These are phyloP conservation scores for Pteropus alecto DNA, from an alignment of 2,113 vertebrate species.

Conservation along the genomic window DNA sequence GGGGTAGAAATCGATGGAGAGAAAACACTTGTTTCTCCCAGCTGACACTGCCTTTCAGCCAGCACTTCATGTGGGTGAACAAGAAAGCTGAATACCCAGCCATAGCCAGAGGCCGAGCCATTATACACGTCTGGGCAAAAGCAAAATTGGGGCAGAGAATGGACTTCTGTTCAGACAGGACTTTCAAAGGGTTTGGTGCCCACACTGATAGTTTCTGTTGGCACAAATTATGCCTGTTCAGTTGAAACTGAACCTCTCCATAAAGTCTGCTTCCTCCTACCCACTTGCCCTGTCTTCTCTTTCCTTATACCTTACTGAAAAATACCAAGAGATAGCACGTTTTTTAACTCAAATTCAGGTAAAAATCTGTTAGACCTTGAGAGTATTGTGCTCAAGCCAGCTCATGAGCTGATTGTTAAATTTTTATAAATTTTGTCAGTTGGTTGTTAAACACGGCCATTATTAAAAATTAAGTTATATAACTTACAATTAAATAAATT, in stretches of 20 bases:
- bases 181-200: constrained; percentile 62
- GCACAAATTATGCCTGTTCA: constrained; percentile 40
- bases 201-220: constrained; percentile 68
- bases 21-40: background rate
- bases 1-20: too few species aligned
- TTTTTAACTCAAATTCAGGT: background rate
- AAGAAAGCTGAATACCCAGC: background rate
- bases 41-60: background rate
- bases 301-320: background rate
- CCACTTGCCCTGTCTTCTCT: background rate
- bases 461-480: constrained; percentile 44
- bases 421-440: constrained; percentile 33
- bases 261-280: background rate
- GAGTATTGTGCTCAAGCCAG: background rate
- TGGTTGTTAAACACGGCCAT: background rate
- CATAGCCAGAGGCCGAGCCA: constrained; percentile 32
- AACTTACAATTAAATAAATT: constrained; percentile 25
- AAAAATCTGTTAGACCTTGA: background rate
- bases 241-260: constrained; percentile 24
- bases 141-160: constrained; percentile 46
- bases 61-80: background rate
- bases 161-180: constrained; percentile 58
- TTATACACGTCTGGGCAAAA: constrained; percentile 60
- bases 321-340: background rate
- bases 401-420: background rate